phyloP scores from a whole-genome alignment of 2,113 vertebrate species.

The Campylorhamphus procurvoides region DNA sequence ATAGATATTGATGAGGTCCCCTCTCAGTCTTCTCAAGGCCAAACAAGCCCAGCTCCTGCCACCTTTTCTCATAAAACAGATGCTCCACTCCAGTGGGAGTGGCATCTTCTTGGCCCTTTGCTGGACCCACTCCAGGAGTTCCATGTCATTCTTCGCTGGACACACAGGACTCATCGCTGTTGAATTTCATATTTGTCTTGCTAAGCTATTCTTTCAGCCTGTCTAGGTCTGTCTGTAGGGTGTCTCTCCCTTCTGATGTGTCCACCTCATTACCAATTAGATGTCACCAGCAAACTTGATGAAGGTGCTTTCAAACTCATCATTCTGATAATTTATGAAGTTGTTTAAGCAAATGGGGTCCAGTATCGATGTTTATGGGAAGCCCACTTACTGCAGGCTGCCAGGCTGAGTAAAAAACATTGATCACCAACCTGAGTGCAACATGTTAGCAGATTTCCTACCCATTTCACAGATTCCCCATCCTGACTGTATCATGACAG shows the following conservation, averaged over 20 bases:
- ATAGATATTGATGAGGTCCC: not conserved
- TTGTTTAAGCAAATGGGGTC: not conserved
- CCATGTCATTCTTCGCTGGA: not conserved
- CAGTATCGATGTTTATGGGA: not conserved
- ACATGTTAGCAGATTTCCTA: not conserved
- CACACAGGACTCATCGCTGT: not conserved
- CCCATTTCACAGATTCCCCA: accelerated
- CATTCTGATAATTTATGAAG: not conserved
- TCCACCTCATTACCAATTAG: not conserved
- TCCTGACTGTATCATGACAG: not conserved
- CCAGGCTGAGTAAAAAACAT: not conserved
- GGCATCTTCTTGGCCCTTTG: not conserved
- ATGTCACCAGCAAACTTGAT: not conserved
- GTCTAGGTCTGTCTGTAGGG: not conserved
- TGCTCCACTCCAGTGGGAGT: not conserved
- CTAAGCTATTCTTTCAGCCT: not conserved
- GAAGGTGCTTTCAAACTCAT: not conserved
- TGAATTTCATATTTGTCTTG: not conserved
- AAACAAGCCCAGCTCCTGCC: not conserved
- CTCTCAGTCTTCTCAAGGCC: not conserved
- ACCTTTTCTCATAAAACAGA: not conserved
- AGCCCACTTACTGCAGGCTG: not conserved
- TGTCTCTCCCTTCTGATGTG: not conserved
- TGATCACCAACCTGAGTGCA: not conserved
- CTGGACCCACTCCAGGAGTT: not conserved